Evolutionary conservation across 1,140 invertebrate species (phyloP), one percentile per base, ranked within the genome.

Genomic region (Akabosia matsudoensis): DNA sequence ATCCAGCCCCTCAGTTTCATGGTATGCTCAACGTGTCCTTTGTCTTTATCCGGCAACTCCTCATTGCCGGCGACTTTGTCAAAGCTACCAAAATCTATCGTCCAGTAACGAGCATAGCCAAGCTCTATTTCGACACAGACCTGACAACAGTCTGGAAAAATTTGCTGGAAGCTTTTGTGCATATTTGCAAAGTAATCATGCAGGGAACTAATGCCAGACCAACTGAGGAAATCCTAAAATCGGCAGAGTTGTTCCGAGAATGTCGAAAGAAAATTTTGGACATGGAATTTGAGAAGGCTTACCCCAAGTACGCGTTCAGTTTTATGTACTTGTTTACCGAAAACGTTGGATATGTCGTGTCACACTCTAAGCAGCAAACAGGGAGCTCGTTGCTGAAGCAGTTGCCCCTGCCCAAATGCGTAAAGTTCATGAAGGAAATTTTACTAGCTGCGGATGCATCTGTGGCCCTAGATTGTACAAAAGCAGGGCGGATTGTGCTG

Each of bases 401-500:
- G 28, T n/a, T 67, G 2, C 61, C 26, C 3, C 61, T 67, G 13
- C 3, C 24, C 28, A 31, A 7, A 28, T 31, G 10, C n/a, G 61
- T 67, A 24, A 67, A 67, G 31, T 67, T 67, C 31, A 16, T 67
- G 61, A 67, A 67, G 31, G 61, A 67, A 67, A 67, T 67, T 67
- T 22, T 4, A 22, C 10, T 67, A 4, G 61, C 28, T 13, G 61
- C 61, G 3, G 61, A 31, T 31, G 61, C 61, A 16, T 67, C 7
- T 28, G 61, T 31, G 3, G 61, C 61, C 10, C n/a, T 67, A 13
- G 61, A 31, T 7, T 14, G 7, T 28, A 30, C n/a, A 30, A 31
- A 67, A 22, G 24, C 18, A 10, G 37, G 54, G 3, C 4, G 22
- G 24, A 28, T 4, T n/a, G 26, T 67, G 7, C n/a, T 30, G 24